These are phyloP conservation scores for Lepeophtheirus nordmannii DNA, from an alignment of 2,888 invertebrate species.

Conservation along the genomic window DNA sequence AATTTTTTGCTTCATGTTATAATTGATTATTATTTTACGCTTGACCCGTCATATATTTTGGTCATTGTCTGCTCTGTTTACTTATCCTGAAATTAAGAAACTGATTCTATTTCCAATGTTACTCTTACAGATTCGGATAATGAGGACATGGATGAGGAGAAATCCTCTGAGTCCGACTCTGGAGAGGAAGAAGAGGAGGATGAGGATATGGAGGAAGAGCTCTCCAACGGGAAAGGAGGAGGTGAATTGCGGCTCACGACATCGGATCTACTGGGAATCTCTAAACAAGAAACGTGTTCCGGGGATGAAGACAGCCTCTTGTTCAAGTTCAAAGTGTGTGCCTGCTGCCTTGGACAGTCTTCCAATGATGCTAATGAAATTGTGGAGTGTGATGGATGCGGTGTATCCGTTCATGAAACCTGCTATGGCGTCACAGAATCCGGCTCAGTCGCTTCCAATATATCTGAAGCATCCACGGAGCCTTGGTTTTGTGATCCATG, in stretches of 20 bases:
- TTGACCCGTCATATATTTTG: too few species aligned
- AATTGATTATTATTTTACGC: background rate
- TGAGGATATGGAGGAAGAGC: conserved; percentile 4
- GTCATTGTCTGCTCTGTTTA: too few species aligned
- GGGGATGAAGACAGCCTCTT: conserved; percentile 28
- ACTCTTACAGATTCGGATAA: conserved; percentile 70
- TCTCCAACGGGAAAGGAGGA: background rate
- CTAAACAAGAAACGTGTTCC: conserved; percentile 36
- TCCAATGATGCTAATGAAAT: conserved; percentile 89
- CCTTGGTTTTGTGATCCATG: conserved; percentile 99
- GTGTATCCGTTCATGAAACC: conserved; percentile 91
- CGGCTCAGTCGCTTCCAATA: conserved; percentile 76
- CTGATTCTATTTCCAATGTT: too few species aligned
- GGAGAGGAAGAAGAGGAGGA: conserved; percentile 25
- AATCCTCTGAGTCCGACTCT: conserved; percentile 4
- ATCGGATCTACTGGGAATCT: conserved; percentile 40
- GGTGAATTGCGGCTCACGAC: conserved; percentile 27
- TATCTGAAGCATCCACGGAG: conserved; percentile 85
- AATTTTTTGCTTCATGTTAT: background rate
- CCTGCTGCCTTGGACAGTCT: conserved; percentile 76
- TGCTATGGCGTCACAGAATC: conserved; percentile 49
- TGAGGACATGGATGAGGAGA: conserved; percentile 55
- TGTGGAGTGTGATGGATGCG: conserved; percentile 91
- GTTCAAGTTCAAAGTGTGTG: conserved; percentile 26
- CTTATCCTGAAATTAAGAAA: too few species aligned